phyloP scores from a whole-genome alignment of 1,140 invertebrate species.

The Zophobas morio region DNA sequence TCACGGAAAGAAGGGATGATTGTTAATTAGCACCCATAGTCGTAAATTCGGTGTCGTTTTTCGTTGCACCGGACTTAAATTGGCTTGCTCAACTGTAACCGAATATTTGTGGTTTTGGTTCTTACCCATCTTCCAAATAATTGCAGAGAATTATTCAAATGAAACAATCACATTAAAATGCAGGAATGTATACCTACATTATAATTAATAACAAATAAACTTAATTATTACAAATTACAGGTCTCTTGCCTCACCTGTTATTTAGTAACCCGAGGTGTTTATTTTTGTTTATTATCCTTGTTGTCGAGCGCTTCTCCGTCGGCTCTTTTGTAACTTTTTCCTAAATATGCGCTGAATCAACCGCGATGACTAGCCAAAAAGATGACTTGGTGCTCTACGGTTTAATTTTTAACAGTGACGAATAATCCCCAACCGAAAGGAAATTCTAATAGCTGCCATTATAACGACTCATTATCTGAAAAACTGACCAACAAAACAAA shows the following conservation, averaged over 20 bases:
- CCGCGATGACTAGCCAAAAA: constrained; percentile 19
- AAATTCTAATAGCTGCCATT: constrained; percentile 1
- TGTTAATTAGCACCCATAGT: neutral
- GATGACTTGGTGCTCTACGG: constrained; percentile 1
- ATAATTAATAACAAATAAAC: constrained; percentile 36
- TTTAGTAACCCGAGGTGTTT: constrained; percentile 24
- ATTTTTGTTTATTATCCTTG: constrained; percentile 24
- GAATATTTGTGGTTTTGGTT: constrained; percentile 25
- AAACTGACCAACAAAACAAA: constrained; percentile 15
- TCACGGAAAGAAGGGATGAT: neutral
- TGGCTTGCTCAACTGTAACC: neutral
- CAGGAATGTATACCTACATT: constrained; percentile 29
- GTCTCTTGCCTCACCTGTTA: constrained; percentile 3
- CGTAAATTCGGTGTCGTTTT: constrained; percentile 6
- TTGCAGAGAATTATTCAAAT: constrained; percentile 8
- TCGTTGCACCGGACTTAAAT: neutral
- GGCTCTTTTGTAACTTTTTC: constrained; percentile 4
- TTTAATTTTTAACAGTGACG: constrained; percentile 1
- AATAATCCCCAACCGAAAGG: neutral
- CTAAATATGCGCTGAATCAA: constrained; percentile 21
- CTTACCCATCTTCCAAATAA: constrained; percentile 14
- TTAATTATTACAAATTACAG: constrained; percentile 41
- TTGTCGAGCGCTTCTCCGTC: neutral
- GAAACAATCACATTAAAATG: constrained; percentile 21
- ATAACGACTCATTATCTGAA: neutral